These are phyloP conservation scores for Recurvirostra avosetta DNA, from an alignment of 2,113 vertebrate genomes.

Conservation along the genomic window DNA sequence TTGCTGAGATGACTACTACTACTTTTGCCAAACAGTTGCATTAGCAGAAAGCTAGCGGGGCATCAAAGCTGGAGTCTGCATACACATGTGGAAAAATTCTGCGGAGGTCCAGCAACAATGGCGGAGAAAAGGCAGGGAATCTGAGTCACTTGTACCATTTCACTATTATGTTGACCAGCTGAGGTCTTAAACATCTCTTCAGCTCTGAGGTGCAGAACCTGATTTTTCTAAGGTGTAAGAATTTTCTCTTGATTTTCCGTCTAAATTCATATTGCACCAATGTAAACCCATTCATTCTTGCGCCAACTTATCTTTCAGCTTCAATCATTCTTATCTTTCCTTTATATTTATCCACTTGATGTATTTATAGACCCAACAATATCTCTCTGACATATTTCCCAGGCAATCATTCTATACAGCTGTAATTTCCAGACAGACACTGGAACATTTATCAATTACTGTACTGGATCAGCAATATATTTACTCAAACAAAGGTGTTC, in stretches of 20 bases:
- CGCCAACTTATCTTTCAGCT: not conserved
- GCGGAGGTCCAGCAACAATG: not conserved
- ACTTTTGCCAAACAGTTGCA: not conserved
- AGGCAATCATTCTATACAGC: not conserved
- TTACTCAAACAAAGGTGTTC: not conserved
- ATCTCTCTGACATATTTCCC: not conserved
- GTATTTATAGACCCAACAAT: not conserved
- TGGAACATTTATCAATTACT: slow-evolving; percentile 18
- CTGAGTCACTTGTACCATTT: not conserved
- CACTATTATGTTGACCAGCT: not conserved
- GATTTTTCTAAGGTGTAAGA: not conserved
- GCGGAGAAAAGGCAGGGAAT: not conserved
- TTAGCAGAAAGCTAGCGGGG: not conserved
- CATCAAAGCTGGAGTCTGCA: not conserved
- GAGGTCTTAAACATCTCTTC: not conserved
- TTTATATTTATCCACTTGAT: not conserved
- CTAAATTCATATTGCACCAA: not conserved
- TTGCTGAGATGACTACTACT: not conserved
- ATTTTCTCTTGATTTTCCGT: not conserved
- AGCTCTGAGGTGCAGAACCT: not conserved
- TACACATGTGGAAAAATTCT: not conserved
- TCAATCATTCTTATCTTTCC: not conserved
- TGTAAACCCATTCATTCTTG: not conserved
- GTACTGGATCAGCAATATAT: not conserved
- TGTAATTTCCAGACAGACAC: not conserved